Percentiles rank a stretch among this genome's conserved stretches.
Conservation (phyloP, 2,113 vertebrate species). For the Cochlearius cochlearius region DNA sequence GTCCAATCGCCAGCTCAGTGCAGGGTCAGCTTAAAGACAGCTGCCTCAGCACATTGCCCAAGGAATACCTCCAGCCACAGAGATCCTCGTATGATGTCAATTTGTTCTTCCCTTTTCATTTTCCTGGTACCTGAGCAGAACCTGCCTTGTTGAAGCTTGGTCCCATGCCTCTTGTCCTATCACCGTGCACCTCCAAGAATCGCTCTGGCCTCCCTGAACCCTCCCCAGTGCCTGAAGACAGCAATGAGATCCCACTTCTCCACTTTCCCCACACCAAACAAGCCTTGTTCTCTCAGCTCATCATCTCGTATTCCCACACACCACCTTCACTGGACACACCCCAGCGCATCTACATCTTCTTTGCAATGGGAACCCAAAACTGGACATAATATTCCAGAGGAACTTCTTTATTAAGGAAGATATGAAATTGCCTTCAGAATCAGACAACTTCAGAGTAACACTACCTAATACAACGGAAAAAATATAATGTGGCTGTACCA, state of each 20-base stretch:
- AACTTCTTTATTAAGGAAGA: neutral
- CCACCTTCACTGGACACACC: neutral
- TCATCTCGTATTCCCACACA: neutral
- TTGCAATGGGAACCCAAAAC: neutral
- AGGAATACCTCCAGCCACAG: neutral
- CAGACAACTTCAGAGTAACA: neutral
- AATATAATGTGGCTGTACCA: neutral
- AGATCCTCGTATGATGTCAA: rapidly evolving
- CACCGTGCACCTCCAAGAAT: neutral
- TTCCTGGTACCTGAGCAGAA: neutral
- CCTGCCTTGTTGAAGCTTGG: neutral
- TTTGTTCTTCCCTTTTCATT: neutral
- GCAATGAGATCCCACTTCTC: neutral
- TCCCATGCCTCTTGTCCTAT: neutral
- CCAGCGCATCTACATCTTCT: neutral
- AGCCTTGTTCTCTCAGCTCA: neutral
- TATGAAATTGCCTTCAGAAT: neutral
- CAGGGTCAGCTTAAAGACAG: neutral
- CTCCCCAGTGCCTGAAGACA: neutral
- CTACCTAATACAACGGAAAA: neutral
- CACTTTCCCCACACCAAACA: neutral
- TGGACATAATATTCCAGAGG: neutral
- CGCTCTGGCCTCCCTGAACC: neutral
- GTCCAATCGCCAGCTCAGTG: rapidly evolving
- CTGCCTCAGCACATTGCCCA: neutral